phyloP scores from a whole-genome alignment of 37 sponge, comb jelly and placozoan species.

The Aplysina aerophoba region DNA sequence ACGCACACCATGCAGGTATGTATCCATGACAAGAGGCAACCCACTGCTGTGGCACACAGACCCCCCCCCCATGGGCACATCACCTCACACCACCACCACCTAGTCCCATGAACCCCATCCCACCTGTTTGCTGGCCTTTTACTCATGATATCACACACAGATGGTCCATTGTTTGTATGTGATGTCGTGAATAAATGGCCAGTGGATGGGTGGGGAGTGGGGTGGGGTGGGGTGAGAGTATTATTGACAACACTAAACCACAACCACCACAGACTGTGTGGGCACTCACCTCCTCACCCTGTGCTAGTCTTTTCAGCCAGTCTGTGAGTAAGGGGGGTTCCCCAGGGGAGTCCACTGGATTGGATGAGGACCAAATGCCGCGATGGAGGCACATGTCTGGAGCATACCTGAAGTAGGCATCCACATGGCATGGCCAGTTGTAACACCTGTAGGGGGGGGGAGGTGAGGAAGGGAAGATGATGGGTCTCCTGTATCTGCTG shows the following conservation, averaged over 20 bases:
- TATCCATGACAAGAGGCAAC: neutral
- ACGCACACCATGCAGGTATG: neutral
- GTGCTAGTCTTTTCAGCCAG: neutral
- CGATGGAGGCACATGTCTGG: neutral
- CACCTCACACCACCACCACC: neutral
- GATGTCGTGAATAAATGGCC: no score
- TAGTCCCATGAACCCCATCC: no score
- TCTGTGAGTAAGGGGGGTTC: conserved; percentile 1
- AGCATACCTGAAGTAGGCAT: conserved; percentile 10
- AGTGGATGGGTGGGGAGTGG: no score
- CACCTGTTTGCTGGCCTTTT: no score
- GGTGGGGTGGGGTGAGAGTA: no score
- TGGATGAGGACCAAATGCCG: neutral
- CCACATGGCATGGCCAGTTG: neutral
- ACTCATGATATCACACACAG: no score
- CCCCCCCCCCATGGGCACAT: neutral
- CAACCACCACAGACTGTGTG: neutral
- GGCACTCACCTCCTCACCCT: neutral
- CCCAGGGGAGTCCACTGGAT: neutral
- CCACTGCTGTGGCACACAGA: no score
- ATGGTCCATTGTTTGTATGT: no score
- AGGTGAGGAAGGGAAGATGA: no score
- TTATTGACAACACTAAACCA: no score
- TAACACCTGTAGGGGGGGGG: neutral
- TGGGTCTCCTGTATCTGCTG: no score